Conservation (phyloP, 2,888 invertebrate species). For the Epirrita christyi region DNA sequence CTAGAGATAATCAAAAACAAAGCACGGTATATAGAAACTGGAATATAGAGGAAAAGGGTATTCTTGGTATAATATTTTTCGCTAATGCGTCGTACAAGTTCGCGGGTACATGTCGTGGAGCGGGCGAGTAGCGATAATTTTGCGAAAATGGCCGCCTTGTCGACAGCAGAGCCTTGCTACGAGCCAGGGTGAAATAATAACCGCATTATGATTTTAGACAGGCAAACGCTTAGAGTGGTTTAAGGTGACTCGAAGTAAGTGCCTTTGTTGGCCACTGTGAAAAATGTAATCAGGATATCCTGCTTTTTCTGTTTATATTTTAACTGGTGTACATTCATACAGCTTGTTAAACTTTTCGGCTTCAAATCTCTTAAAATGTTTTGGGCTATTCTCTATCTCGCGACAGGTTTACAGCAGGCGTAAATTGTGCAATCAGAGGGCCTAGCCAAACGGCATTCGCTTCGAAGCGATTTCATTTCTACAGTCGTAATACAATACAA, state of each 20-base stretch:
- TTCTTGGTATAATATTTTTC: slow-evolving; percentile 67
- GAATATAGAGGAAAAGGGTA: slow-evolving; percentile 46
- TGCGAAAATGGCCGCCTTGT: slow-evolving; percentile 78
- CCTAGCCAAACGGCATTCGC: too few relatives aligned
- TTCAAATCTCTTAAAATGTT: too few relatives aligned
- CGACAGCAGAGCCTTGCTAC: slow-evolving; percentile 74
- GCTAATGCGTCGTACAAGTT: slow-evolving; percentile 68
- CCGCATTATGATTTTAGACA: slow-evolving; percentile 79
- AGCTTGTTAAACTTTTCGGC: background rate
- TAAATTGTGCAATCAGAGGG: too few relatives aligned
- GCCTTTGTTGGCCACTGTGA: slow-evolving; percentile 58
- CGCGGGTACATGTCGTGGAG: slow-evolving; percentile 64
- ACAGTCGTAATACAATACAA: too few relatives aligned
- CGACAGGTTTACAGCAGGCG: too few relatives aligned
- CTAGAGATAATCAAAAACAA: slow-evolving; percentile 1
- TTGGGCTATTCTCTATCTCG: too few relatives aligned
- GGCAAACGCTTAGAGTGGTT: slow-evolving; percentile 71
- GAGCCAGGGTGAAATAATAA: slow-evolving; percentile 77
- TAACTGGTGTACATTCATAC: slow-evolving; percentile 16
- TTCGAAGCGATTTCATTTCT: too few relatives aligned
- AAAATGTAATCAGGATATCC: slow-evolving; percentile 63
- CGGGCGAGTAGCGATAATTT: slow-evolving; percentile 80
- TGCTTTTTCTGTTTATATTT: slow-evolving; percentile 52
- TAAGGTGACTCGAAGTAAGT: slow-evolving; percentile 71
- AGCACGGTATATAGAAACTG: slow-evolving; percentile 2